phyloP scores from a whole-genome alignment of 2,888 invertebrate genomes.

The Platynereis dumerilii region DNA sequence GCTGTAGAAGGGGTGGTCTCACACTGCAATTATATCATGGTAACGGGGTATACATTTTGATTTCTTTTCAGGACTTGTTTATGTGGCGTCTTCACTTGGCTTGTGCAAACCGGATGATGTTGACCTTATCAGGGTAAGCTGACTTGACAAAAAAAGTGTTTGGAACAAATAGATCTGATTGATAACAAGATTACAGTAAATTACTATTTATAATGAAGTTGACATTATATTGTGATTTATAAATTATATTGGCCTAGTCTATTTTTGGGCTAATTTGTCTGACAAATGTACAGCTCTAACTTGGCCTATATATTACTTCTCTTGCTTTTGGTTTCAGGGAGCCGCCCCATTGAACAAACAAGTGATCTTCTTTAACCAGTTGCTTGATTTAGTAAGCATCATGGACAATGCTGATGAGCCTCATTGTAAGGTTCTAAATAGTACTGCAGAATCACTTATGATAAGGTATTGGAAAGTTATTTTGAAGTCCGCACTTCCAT shows the following conservation, averaged over 20 bases:
- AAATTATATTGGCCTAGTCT: no score
- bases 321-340: conserved; percentile 42
- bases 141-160: neutral
- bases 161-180: no score
- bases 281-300: no score
- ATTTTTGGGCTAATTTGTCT: no score
- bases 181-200: no score
- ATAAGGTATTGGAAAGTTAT: neutral
- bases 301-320: no score
- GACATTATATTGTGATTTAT: no score
- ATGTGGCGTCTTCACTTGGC: conserved; percentile 52
- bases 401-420: conserved; percentile 49
- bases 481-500: neutral
- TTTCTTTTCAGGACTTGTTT: conserved; percentile 46
- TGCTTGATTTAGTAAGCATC: conserved; percentile 50
- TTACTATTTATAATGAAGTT: no score
- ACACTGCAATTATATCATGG: no score
- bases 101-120: conserved; percentile 55
- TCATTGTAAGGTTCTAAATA: neutral
- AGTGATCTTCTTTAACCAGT: conserved; percentile 46
- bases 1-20: no score
- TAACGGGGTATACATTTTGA: no score
- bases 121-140: conserved; percentile 53
- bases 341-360: conserved; percentile 44
- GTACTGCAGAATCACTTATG: neutral